Percentiles rank a stretch among this genome's conserved stretches.
phyloP scores from a whole-genome alignment of 2,888 invertebrate genomes.

The Flexamia atlantica region DNA sequence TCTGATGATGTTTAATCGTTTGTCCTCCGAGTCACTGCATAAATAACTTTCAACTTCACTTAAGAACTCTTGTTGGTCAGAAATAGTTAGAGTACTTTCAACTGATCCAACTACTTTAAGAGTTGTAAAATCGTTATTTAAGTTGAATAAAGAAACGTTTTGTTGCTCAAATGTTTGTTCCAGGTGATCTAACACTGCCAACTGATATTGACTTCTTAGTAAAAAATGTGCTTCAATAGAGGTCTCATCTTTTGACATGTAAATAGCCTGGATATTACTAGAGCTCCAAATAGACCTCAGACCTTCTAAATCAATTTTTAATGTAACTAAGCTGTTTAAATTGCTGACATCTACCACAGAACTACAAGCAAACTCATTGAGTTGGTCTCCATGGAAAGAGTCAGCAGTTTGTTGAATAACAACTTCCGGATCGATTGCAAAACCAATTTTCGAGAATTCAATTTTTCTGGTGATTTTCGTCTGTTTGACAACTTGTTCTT shows the following conservation, averaged over 20 bases:
- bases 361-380: neutral
- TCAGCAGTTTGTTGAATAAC: no score
- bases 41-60: slow-evolving; percentile 21
- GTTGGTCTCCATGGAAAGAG: no score
- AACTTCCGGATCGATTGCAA: no score
- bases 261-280: neutral
- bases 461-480: neutral
- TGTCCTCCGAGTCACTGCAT: neutral
- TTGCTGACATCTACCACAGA: neutral
- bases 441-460: neutral
- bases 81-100: neutral
- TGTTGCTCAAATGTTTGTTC: neutral
- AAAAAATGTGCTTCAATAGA: neutral
- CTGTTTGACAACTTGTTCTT: neutral
- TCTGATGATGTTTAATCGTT: neutral
- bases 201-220: neutral
- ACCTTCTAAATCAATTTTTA: neutral
- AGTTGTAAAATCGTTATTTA: neutral
- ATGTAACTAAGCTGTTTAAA: neutral
- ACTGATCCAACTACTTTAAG: neutral
- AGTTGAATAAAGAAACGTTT: neutral
- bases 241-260: neutral
- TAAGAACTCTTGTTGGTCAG: neutral
- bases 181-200: neutral
- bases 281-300: neutral